A percentile compares a stretch with the other conserved stretches of the same genome.
phyloP scores from a whole-genome alignment of 2,888 invertebrate species.

The Sylvicola fuscatus region DNA sequence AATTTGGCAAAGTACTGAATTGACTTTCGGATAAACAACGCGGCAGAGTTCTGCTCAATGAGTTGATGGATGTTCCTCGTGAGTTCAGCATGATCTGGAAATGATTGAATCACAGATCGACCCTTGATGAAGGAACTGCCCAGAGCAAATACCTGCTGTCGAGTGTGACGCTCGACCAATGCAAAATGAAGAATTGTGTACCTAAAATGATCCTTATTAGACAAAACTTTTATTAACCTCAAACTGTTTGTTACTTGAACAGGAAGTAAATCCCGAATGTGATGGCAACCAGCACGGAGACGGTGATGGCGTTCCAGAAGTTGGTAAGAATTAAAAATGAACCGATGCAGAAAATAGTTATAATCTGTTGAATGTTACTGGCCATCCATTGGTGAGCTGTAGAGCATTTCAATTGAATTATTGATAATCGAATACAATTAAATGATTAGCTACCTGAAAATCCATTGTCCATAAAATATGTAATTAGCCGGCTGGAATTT shows the following conservation, averaged over 20 bases:
- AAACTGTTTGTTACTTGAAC: no score
- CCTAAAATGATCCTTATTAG: slow-evolving; percentile 1
- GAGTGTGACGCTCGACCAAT: slow-evolving; percentile 4
- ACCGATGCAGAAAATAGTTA: not conserved
- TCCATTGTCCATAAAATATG: no score
- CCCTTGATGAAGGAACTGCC: slow-evolving; percentile 5
- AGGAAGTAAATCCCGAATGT: not conserved
- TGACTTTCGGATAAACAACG: slow-evolving; percentile 6
- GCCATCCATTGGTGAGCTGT: not conserved
- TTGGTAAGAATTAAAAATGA: not conserved
- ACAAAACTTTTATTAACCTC: no score
- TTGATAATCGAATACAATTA: no score
- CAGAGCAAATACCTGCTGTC: slow-evolving; percentile 2
- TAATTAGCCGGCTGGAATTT: no score
- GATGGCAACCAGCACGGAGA: not conserved
- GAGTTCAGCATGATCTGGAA: slow-evolving; percentile 4
- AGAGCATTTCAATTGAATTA: not conserved
- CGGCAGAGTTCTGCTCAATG: slow-evolving; percentile 6
- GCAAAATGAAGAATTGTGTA: slow-evolving; percentile 4
- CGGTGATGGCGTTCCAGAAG: not conserved
- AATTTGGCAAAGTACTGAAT: slow-evolving; percentile 5
- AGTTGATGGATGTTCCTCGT: not conserved
- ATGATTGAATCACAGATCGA: slow-evolving; percentile 6
- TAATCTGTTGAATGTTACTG: not conserved
- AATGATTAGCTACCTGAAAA: no score